Percentiles rank a stretch among this genome's conserved stretches.
Evolutionary conservation across 2,888 invertebrate species (phyloP).

Genomic region (Cosmia pyralina): DNA sequence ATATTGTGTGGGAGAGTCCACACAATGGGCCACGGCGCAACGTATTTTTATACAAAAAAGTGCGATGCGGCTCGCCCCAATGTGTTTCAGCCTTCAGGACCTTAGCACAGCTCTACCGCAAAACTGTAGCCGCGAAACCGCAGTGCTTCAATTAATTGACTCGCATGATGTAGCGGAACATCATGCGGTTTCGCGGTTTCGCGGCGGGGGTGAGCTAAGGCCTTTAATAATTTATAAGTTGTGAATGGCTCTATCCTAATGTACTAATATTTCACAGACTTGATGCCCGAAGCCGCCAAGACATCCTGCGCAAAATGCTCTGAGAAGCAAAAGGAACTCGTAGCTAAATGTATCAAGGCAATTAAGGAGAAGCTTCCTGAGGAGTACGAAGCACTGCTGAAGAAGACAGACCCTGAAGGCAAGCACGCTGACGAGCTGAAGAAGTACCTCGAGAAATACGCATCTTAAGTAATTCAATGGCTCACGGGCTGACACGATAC

Average conservation of each 20-base stretch:
- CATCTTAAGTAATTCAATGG: conserved; percentile 4
- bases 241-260: neutral
- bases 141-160: too few species aligned
- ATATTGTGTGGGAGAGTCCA: too few species aligned
- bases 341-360: conserved; percentile 89
- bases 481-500: neutral
- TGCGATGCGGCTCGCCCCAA: too few species aligned
- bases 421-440: conserved; percentile 89
- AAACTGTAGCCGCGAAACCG: too few species aligned
- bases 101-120: too few species aligned
- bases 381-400: conserved; percentile 90
- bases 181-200: too few species aligned
- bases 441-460: conserved; percentile 71
- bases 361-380: conserved; percentile 90
- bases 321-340: conserved; percentile 89
- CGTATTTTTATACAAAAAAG: neutral
- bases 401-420: conserved; percentile 91
- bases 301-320: conserved; percentile 91
- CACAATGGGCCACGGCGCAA: neutral
- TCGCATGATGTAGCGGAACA: too few species aligned
- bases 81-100: too few species aligned
- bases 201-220: too few species aligned
- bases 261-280: conserved; percentile 60
- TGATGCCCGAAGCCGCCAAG: conserved; percentile 71
- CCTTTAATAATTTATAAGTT: too few species aligned